Conservation (phyloP, 2,113 vertebrate genomes). For the Tilapia sparmanii region DNA sequence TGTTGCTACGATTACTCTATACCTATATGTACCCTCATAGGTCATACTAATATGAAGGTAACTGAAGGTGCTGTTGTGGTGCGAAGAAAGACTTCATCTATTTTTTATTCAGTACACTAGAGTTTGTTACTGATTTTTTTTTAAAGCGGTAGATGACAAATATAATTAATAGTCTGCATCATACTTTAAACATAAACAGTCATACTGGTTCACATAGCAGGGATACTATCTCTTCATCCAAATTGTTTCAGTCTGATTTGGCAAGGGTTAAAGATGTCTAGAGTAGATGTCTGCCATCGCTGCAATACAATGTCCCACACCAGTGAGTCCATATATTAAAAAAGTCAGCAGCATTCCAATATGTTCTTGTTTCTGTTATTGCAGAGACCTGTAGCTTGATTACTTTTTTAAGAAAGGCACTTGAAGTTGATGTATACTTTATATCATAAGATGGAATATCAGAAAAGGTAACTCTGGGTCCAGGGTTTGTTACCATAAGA, state of each 20-base stretch:
- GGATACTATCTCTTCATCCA: constrained; percentile 2
- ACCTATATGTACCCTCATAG: not conserved
- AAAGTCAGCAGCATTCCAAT: not conserved
- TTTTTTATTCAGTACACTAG: not conserved
- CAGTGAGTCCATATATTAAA: not conserved
- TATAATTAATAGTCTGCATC: not conserved
- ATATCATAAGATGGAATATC: not conserved
- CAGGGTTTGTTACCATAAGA: not conserved
- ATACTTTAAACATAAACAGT: not conserved
- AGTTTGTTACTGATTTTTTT: not conserved
- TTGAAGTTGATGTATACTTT: not conserved
- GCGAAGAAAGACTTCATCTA: not conserved
- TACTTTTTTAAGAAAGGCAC: not conserved
- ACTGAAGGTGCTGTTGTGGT: not conserved
- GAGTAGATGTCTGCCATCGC: constrained; percentile 7
- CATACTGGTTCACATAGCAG: not conserved
- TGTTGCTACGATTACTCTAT: not conserved
- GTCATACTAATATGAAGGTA: not conserved
- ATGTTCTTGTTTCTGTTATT: not conserved
- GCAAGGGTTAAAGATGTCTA: constrained; percentile 6
- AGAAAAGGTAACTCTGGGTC: not conserved
- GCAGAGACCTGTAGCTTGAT: not conserved
- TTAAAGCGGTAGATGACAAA: not conserved
- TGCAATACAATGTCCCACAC: not conserved
- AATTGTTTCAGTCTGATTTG: constrained; percentile 26